These are phyloP conservation scores for Taeniopygia guttata DNA, from an alignment of 2,797 vertebrate species.

Conservation along the genomic window DNA sequence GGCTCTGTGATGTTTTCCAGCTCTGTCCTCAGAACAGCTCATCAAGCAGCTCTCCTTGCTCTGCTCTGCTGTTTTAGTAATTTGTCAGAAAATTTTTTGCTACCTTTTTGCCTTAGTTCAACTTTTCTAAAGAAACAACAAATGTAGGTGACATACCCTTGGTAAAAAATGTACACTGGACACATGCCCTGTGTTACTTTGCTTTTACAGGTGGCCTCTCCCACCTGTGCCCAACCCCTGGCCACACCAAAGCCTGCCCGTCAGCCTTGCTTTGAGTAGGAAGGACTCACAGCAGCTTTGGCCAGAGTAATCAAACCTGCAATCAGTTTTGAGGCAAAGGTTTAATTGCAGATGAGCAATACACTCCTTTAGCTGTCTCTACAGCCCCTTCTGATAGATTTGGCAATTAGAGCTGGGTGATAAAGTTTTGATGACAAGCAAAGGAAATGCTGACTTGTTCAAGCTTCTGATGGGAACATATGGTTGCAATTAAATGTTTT, in stretches of 20 bases:
- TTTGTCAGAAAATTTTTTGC: neutral
- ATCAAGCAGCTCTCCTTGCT: neutral
- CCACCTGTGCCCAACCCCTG: neutral
- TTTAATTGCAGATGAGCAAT: neutral
- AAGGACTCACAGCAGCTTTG: neutral
- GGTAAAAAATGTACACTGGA: neutral
- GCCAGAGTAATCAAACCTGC: neutral
- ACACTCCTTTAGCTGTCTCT: neutral
- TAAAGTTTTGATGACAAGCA: neutral
- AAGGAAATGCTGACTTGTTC: conserved; percentile 2
- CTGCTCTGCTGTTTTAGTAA: neutral
- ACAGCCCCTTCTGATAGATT: neutral
- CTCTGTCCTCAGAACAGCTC: neutral
- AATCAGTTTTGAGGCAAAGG: neutral
- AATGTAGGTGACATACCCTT: neutral
- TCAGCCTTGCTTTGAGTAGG: neutral
- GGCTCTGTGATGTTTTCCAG: neutral
- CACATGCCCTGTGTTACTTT: neutral
- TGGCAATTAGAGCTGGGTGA: neutral
- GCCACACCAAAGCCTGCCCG: neutral
- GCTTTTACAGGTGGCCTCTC: neutral
- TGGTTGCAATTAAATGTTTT: neutral
- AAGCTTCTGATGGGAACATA: neutral
- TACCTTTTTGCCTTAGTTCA: neutral
- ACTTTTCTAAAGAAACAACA: neutral